These are phyloP conservation scores for Meleagris gallopavo DNA, from an alignment of 2,113 vertebrate species.

Conservation along the genomic window DNA sequence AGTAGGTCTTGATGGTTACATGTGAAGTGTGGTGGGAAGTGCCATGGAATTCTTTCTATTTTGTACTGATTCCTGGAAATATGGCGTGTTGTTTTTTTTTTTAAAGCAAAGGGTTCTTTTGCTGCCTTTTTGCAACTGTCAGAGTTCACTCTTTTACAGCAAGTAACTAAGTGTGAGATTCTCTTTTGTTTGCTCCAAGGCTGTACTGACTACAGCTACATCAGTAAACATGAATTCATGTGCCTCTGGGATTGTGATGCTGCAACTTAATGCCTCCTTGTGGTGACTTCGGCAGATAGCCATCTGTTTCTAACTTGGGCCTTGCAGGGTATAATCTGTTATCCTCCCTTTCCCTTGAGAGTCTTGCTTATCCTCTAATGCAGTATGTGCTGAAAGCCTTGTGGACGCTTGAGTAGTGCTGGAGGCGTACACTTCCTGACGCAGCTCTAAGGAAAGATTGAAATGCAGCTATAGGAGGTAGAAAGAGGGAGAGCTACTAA, in stretches of 20 bases:
- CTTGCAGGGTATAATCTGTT: conserved; percentile 31
- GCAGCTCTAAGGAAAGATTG: neutral
- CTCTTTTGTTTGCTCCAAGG: neutral
- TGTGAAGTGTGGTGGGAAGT: neutral
- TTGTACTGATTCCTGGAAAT: neutral
- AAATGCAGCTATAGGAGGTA: neutral
- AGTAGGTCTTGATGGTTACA: neutral
- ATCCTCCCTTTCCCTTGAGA: conserved; percentile 34
- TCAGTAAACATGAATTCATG: neutral
- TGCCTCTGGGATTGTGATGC: neutral
- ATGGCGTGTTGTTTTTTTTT: neutral
- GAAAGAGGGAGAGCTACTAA: neutral
- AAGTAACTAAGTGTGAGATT: neutral
- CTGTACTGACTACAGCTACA: neutral
- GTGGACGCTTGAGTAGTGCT: neutral
- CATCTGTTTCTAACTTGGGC: conserved; percentile 31
- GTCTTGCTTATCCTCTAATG: conserved; percentile 47
- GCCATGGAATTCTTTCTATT: neutral
- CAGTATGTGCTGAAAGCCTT: neutral
- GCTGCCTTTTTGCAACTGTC: neutral
- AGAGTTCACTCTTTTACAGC: neutral
- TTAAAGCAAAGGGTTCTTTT: neutral
- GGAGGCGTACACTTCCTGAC: neutral
- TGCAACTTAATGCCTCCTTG: neutral
- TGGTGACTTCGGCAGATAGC: conserved; percentile 6